Evolutionary conservation across 2,797 vertebrate species (phyloP).

Genomic region (Pseudochirops corinnae): DNA sequence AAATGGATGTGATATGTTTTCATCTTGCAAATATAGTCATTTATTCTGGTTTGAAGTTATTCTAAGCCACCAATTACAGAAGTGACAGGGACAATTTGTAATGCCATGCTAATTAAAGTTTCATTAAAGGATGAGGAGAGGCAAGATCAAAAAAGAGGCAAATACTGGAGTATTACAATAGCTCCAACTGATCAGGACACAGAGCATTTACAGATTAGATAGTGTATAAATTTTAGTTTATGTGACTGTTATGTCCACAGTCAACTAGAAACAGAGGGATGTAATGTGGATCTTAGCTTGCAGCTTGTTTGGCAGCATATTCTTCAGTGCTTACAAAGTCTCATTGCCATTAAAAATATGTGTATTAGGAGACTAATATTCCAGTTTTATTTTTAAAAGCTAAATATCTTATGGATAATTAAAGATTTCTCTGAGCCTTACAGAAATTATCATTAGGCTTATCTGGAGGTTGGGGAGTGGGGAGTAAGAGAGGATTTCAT

Average conservation of each 20-base stretch:
- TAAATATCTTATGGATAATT: conserved; percentile 5
- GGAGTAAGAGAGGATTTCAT: background rate
- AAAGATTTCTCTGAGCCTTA: background rate
- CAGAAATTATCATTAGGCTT: conserved; percentile 22
- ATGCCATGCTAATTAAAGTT: conserved; percentile 41
- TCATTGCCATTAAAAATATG: background rate
- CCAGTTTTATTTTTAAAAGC: conserved; percentile 38
- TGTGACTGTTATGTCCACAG: conserved; percentile 42
- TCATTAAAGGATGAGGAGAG: conserved; percentile 29
- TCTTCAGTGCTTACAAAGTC: conserved; percentile 45
- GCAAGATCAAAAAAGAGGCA: conserved; percentile 33
- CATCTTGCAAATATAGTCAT: conserved; percentile 22
- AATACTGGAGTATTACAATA: conserved; percentile 49
- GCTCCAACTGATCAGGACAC: conserved; percentile 47
- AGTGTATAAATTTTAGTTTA: conserved; percentile 60
- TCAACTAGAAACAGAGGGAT: conserved; percentile 44
- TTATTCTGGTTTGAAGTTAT: conserved; percentile 17
- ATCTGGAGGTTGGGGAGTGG: background rate
- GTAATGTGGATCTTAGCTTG: conserved; percentile 26
- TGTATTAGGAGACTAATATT: background rate
- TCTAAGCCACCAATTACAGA: background rate
- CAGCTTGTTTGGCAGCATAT: conserved; percentile 16
- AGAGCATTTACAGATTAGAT: conserved; percentile 70
- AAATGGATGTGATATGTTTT: conserved; percentile 5
- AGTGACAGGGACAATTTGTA: conserved; percentile 51